These are phyloP conservation scores for Gymnothorax reevesii DNA, from an alignment of 2,797 vertebrate genomes.

Conservation along the genomic window DNA sequence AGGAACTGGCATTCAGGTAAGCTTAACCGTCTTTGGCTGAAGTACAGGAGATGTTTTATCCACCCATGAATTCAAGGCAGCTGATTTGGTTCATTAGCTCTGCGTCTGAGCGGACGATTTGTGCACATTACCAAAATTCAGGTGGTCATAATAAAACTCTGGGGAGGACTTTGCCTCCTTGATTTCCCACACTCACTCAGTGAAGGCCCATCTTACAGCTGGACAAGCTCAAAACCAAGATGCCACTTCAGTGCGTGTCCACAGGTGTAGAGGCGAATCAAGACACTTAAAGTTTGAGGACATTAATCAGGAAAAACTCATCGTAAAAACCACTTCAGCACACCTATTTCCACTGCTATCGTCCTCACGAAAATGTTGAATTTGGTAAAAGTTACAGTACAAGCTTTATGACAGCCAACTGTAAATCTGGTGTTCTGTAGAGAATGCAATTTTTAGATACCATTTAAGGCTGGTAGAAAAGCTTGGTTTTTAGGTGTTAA, in stretches of 20 bases:
- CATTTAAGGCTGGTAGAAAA: background rate
- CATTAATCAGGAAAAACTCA: background rate
- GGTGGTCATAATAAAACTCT: no score
- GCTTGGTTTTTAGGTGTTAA: background rate
- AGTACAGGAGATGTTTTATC: no score
- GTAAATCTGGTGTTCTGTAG: background rate
- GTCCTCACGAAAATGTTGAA: constrained; percentile 14
- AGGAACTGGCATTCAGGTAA: background rate
- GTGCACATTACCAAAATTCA: no score
- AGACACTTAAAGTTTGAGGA: constrained; percentile 34
- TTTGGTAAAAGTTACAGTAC: background rate
- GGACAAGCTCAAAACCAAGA: no score
- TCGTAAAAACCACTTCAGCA: constrained; percentile 21
- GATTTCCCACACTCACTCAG: no score
- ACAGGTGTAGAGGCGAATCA: background rate
- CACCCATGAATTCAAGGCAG: no score
- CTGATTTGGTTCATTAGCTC: no score
- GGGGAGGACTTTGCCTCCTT: no score
- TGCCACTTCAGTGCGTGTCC: no score
- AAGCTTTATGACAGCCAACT: background rate
- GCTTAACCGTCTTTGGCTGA: background rate
- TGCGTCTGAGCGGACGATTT: no score
- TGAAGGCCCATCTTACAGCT: no score
- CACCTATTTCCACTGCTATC: constrained; percentile 23
- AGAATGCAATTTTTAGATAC: background rate